Evolutionary conservation across 2,888 invertebrate genomes (phyloP).

Genomic region (Phortica okadai): DNA sequence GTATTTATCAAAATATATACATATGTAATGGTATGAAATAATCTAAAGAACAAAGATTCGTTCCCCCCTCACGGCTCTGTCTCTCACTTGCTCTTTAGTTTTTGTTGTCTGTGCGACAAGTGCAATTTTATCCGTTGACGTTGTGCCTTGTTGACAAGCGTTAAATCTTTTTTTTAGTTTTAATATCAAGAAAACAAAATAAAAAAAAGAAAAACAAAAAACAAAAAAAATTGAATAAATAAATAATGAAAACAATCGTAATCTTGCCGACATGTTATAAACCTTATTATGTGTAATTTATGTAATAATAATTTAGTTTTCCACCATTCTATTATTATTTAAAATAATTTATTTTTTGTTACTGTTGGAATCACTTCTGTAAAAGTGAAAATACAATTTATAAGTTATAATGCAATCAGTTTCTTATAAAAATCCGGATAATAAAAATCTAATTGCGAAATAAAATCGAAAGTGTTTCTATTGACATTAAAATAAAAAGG

Average conservation of each 20-base stretch:
- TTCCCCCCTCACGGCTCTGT: neutral
- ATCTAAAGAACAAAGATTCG: neutral
- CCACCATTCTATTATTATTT: slow-evolving; percentile 29
- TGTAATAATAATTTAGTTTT: slow-evolving; percentile 31
- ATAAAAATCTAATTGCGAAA: slow-evolving; percentile 1
- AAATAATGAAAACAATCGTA: slow-evolving; percentile 56
- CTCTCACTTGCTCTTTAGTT: slow-evolving; percentile 1
- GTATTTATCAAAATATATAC: neutral
- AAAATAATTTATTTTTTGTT: slow-evolving; percentile 70
- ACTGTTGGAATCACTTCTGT: slow-evolving; percentile 68
- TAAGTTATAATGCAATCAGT: slow-evolving; percentile 17
- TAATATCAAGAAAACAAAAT: neutral
- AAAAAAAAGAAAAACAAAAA: neutral
- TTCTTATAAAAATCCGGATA: slow-evolving; percentile 23
- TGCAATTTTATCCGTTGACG: neutral
- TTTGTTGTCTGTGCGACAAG: neutral
- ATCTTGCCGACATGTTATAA: slow-evolving; percentile 68
- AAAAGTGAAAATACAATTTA: slow-evolving; percentile 46
- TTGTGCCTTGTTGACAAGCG: slow-evolving; percentile 13
- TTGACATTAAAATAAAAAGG: neutral
- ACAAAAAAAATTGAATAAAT: slow-evolving; percentile 30
- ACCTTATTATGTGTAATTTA: slow-evolving; percentile 53
- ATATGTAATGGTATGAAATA: neutral
- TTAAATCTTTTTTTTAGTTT: slow-evolving; percentile 13
- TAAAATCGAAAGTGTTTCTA: neutral